Percentiles rank a stretch among this genome's conserved stretches.
These are phyloP conservation scores for Portunus trituberculatus DNA, from an alignment of 1,140 invertebrate genomes.

Conservation along the genomic window DNA sequence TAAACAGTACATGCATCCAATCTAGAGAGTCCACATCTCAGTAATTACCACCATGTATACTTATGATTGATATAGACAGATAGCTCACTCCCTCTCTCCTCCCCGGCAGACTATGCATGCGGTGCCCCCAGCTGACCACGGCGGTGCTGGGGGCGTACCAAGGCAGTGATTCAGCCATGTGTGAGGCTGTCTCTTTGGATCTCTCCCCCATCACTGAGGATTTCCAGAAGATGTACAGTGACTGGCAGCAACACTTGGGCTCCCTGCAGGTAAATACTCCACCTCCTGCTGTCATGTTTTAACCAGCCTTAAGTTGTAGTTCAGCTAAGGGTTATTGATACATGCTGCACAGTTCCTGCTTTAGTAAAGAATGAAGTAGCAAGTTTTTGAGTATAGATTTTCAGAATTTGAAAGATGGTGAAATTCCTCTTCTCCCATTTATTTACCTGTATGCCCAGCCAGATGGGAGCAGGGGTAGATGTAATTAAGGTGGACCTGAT, in stretches of 20 bases:
- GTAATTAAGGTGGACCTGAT: no score
- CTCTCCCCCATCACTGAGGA: constrained; percentile 79
- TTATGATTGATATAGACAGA: no score
- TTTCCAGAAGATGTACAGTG: constrained; percentile 81
- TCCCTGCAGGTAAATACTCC: constrained; percentile 77
- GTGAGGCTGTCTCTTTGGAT: constrained; percentile 65
- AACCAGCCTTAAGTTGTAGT: neutral
- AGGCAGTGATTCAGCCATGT: constrained; percentile 53
- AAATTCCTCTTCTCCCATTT: no score
- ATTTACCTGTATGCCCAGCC: no score
- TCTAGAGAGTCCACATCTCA: no score
- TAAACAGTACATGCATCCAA: no score
- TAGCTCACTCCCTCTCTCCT: neutral
- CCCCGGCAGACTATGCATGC: constrained; percentile 55
- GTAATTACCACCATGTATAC: no score
- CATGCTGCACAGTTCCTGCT: neutral
- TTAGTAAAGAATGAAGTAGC: no score
- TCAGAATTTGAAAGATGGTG: no score
- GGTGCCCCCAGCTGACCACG: constrained; percentile 57
- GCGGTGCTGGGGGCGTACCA: constrained; percentile 27
- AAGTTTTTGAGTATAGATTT: no score
- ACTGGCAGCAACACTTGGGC: constrained; percentile 81
- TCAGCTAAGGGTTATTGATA: neutral
- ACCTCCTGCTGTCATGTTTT: neutral
- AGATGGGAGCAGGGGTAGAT: no score